Conservation (phyloP, 2,888 invertebrate genomes). For the Nowickia ferox region DNA sequence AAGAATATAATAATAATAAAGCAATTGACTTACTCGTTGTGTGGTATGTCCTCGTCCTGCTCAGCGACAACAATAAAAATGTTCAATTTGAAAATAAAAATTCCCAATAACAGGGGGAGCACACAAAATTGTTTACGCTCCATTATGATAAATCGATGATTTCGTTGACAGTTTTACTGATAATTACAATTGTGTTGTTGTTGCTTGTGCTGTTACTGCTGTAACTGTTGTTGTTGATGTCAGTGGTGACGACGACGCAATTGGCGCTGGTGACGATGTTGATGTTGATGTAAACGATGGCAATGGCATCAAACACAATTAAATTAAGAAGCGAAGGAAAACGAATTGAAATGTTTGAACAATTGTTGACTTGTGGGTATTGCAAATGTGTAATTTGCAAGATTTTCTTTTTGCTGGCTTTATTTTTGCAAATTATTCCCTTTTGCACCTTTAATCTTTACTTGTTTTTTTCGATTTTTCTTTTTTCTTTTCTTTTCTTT, state of each 20-base stretch:
- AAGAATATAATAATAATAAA: constrained; percentile 8
- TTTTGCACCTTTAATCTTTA: constrained; percentile 63
- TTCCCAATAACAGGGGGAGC: constrained; percentile 78
- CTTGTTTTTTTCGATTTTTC: constrained; percentile 34
- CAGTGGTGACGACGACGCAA: constrained; percentile 1
- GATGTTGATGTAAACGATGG: constrained; percentile 50
- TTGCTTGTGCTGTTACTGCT: constrained; percentile 11
- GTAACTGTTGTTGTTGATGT: constrained; percentile 43
- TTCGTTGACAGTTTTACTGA: constrained; percentile 23
- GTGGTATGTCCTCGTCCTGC: constrained; percentile 95
- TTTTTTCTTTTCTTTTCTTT: constrained; percentile 25
- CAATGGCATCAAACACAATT: constrained; percentile 56
- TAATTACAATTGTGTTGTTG: constrained; percentile 38
- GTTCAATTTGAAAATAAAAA: constrained; percentile 79
- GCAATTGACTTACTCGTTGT: constrained; percentile 90
- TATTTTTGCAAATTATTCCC: constrained; percentile 50
- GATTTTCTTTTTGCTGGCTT: constrained; percentile 38
- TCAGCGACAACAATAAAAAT: constrained; percentile 83
- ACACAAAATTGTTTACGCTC: constrained; percentile 78
- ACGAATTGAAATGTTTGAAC: constrained; percentile 12
- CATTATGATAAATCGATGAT: constrained; percentile 73
- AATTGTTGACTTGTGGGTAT: constrained; percentile 23
- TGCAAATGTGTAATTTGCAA: constrained; percentile 49
- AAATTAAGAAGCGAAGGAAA: constrained; percentile 47
- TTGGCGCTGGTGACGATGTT: constrained; percentile 33